Percentiles rank a stretch among this genome's conserved stretches.
These are phyloP conservation scores for Drosophila sulfurigaster DNA, from an alignment of 1,140 invertebrate genomes.

Conservation along the genomic window DNA sequence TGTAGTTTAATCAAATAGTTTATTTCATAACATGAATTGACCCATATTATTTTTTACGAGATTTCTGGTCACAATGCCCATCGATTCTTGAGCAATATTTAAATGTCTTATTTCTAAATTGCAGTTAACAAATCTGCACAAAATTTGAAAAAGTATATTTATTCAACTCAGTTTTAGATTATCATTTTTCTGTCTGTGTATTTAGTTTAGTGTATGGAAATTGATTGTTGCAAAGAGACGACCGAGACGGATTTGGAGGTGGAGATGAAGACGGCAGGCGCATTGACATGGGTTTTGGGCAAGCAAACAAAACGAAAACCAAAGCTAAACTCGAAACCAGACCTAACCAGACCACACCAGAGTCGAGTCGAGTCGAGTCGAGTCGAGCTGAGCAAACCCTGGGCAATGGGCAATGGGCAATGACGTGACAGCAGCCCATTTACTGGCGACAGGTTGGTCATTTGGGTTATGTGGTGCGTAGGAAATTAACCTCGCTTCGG, in stretches of 20 bases:
- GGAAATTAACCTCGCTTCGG: conserved; percentile 56
- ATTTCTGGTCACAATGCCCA: no score
- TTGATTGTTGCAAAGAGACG: conserved; percentile 59
- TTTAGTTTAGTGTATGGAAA: conserved; percentile 59
- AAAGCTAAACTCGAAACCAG: conserved; percentile 5
- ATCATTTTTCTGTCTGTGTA: not conserved
- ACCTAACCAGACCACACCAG: conserved; percentile 26
- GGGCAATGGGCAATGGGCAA: conserved; percentile 20
- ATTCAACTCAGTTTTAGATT: no score
- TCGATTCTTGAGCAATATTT: no score
- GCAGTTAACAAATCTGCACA: no score
- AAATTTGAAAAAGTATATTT: no score
- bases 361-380: conserved; percentile 11
- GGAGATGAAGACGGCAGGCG: conserved; percentile 1
- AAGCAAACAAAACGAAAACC: conserved; percentile 15
- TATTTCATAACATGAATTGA: no score
- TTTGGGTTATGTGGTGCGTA: conserved; percentile 68
- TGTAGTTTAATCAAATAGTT: no score
- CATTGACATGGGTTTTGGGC: conserved; percentile 45
- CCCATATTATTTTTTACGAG: no score
- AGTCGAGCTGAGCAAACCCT: not conserved
- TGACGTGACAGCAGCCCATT: conserved; percentile 77
- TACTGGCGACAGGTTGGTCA: conserved; percentile 76
- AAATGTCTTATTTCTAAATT: no score
- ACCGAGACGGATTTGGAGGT: conserved; percentile 6